Evolutionary conservation across 2,888 invertebrate genomes (phyloP).

Genomic region (Cerceris rybyensis): DNA sequence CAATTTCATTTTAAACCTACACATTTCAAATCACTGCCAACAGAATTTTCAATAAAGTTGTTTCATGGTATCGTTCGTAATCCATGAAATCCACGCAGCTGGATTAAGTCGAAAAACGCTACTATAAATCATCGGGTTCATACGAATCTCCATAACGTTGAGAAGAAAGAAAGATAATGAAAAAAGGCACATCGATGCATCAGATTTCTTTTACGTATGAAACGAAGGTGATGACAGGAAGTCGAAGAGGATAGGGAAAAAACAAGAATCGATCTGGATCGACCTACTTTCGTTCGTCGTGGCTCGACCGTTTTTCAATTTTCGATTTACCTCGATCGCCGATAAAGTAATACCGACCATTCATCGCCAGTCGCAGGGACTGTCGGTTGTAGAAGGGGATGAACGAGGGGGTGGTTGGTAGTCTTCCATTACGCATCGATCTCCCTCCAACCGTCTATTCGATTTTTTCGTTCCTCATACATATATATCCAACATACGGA

Average conservation of each 20-base stretch:
- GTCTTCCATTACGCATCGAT: slow-evolving; percentile 64
- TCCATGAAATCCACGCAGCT: too few relatives aligned
- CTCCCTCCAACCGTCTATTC: slow-evolving; percentile 34
- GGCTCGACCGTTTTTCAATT: slow-evolving; percentile 64
- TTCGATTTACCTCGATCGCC: slow-evolving; percentile 58
- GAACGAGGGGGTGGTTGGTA: slow-evolving; percentile 2
- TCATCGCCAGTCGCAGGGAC: slow-evolving; percentile 48
- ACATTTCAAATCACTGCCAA: too few relatives aligned
- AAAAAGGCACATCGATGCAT: neutral
- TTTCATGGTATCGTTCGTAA: too few relatives aligned
- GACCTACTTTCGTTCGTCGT: slow-evolving; percentile 57
- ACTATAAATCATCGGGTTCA: neutral
- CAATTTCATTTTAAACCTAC: too few relatives aligned
- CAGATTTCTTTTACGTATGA: neutral
- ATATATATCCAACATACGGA: slow-evolving; percentile 52
- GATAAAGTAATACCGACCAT: slow-evolving; percentile 67
- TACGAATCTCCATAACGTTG: neutral
- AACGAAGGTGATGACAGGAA: neutral
- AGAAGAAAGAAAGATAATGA: neutral
- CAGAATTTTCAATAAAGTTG: too few relatives aligned
- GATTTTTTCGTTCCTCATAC: slow-evolving; percentile 51
- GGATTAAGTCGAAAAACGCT: too few relatives aligned
- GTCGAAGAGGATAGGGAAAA: neutral
- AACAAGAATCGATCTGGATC: neutral
- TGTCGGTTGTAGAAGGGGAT: neutral